Conservation (phyloP, 35 echinoderm and acorn worm genomes). For the Stichopus chloronotus region DNA sequence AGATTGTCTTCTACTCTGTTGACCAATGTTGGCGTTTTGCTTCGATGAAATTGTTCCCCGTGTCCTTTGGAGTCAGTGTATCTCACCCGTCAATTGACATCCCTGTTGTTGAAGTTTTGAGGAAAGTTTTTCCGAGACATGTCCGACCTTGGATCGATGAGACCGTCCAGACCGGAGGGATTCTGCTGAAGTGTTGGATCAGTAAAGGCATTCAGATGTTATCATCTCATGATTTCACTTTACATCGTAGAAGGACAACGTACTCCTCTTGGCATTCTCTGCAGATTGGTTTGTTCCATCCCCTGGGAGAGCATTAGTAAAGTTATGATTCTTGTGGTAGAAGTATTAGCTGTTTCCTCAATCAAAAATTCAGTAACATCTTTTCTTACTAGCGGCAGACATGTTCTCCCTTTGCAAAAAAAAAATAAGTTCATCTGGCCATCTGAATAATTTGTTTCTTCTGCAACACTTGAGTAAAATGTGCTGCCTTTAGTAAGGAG, state of each 20-base stretch:
- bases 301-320: not conserved
- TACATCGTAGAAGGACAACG: not conserved
- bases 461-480: not conserved
- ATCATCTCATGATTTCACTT: not conserved
- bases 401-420: not conserved
- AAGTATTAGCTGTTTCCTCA: not conserved
- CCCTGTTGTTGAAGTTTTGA: no score
- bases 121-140: no score
- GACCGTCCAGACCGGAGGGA: no score
- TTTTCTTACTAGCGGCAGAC: no score
- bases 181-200: no score
- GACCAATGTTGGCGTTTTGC: no score
- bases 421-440: not conserved
- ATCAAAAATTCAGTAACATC: not conserved
- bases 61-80: no score
- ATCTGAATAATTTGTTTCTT: not conserved
- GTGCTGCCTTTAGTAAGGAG: not conserved
- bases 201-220: not conserved
- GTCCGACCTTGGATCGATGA: no score
- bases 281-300: not conserved
- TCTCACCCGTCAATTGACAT: no score
- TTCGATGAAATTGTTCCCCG: no score
- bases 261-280: not conserved
- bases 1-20: no score
- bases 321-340: not conserved